Base-by-base conservation (phyloP, 2,113 vertebrate genomes). In the Neotoma lepida region DNA sequence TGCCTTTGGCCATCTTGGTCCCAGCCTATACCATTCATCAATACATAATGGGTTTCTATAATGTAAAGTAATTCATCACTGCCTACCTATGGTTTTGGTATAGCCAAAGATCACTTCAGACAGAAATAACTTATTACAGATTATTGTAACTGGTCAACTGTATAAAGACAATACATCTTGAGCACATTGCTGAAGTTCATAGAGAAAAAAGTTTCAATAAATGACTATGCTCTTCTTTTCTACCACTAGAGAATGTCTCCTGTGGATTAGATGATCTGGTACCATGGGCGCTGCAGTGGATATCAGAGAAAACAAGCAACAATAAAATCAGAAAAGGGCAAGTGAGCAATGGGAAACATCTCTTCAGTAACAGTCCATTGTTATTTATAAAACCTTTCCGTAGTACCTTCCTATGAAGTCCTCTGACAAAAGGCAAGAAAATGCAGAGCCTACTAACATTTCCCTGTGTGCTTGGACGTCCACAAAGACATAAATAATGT, bases 161-260 rank as follows among this genome's bases (percentile, higher is more conserved):
- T 39, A 2, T 9, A 95, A 85, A 20, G 56, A 61, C 10, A 86
- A 35, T 49, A 58, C 9, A 81, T 88, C 87, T 88, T 81, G 77
- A 74, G 54, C 54, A 90, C 22, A 46, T 1, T 28, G 3, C 44
- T 44, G 58, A 86, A 54, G 41, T 76, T 76, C 81, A 18, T 51
- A 70, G 44, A 88, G 87, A 93, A 81, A 61, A 90, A 51, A 51
- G 6, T 73, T 95, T 92, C 71, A 82, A 58, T 85, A 49, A 82
- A 92, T 54, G 24, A 76, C 35, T 51, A 12, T 22, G 9, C 63
- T 39, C 61, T 68, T 66, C 54, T 90, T 80, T 94, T 80, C 61
- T 51, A 87, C 15, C 20, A 6, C 70, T 73, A 24, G 49, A 77
- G 49, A 39, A 2, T 70, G 20, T 58, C 88, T 95, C 24, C 49